Evolutionary conservation across 2,888 invertebrate species (phyloP).

Genomic region (Gymnoscelis rufifasciata): DNA sequence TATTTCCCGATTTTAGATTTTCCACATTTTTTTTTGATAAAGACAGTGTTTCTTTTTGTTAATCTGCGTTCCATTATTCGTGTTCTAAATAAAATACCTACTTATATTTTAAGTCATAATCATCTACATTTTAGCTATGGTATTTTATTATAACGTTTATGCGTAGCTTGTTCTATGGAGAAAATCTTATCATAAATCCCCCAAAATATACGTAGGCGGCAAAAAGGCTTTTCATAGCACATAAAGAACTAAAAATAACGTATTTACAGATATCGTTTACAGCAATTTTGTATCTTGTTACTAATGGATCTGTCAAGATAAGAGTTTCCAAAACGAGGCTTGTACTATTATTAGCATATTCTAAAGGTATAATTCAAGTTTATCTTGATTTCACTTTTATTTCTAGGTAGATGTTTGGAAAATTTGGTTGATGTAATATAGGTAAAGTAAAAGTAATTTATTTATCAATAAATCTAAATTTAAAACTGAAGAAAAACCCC

Average conservation of each 20-base stretch:
- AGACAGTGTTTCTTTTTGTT: slow-evolving; percentile 17
- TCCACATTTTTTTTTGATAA: slow-evolving; percentile 14
- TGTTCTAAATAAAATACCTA: too few species aligned
- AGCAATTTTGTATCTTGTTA: slow-evolving; percentile 8
- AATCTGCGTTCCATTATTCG: not conserved
- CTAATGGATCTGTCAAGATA: slow-evolving; percentile 20
- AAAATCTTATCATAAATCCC: not conserved
- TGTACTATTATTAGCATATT: slow-evolving; percentile 7
- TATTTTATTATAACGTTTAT: too few species aligned
- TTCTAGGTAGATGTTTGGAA: too few species aligned
- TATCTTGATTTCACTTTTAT: slow-evolving; percentile 1
- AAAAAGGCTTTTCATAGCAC: not conserved
- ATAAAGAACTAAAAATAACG: not conserved
- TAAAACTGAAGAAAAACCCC: too few species aligned
- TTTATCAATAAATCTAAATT: too few species aligned
- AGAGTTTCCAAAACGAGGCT: slow-evolving; percentile 8
- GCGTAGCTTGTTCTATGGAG: too few species aligned
- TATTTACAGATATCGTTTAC: slow-evolving; percentile 2
- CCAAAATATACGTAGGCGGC: not conserved
- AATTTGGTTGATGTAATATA: too few species aligned
- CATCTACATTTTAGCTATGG: too few species aligned
- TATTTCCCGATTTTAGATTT: slow-evolving; percentile 15
- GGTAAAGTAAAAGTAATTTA: too few species aligned
- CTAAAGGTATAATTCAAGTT: slow-evolving; percentile 1
- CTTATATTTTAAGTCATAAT: too few species aligned